Base-by-base conservation (phyloP, 1,140 invertebrate genomes). In the Trachymyrmex cornetzi region DNA sequence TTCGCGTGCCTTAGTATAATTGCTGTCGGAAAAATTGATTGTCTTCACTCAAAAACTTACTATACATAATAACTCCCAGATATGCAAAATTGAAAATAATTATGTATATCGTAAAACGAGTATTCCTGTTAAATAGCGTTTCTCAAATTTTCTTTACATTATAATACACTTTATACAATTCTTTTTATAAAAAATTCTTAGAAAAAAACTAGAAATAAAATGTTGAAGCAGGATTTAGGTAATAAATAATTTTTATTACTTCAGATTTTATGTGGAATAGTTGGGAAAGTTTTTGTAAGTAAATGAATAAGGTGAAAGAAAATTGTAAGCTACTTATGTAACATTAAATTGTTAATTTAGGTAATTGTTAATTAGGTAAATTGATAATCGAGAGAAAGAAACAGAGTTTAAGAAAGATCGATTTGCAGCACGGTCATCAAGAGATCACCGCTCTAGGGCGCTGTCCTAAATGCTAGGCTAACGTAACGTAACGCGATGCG, bases 401-500 rank as follows among this genome's bases (percentile, higher is more conserved):
- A n/a, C 4, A 7, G 22, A 14, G 27, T 50, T 66, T 66, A 79
- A 79, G 24, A 79, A 79, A 50, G 27, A 5, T 66, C 38, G 6
- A 79, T 50, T 79, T 22, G 7, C 9, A n/a, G 24, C 19, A 27
- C 24, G 11, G 3, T 30, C 57, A 22, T 48, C 44, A n/a, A 24
- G 34, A 48, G 16, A 77, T 24, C 57, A 34, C 5, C 77, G 59
- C 5, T 64, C 44, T 27, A 48, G 44, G 77, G 16, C 22, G 38
- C 22, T 79, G n/a, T 12, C 38, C 77, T 79, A 79, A 79, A 79
- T 66, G 44, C 38, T 66, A 66, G 24, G 24, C 57, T 80, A 88
- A 88, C 87, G 86, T 91, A 91, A 91, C 89, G 87, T 90, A 90
- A 91, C 90, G 88, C 88, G 91, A 93, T 90, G 91, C 89, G 79